A percentile compares a stretch with the other conserved stretches of the same genome.
phyloP scores from a whole-genome alignment of 2,888 invertebrate species.

The Machimus rusticus region DNA sequence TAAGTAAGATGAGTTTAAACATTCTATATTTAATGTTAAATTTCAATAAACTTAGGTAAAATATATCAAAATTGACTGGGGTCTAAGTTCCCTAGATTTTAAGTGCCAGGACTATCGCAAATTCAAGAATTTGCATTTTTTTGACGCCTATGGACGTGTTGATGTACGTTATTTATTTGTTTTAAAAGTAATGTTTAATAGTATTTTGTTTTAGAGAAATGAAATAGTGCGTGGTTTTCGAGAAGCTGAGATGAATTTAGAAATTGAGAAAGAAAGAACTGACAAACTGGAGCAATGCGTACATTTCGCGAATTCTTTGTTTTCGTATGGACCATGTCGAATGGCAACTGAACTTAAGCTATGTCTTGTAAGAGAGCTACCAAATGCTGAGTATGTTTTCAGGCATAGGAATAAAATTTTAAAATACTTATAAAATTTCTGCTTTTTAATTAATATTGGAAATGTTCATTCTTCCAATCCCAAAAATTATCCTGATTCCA shows the following conservation, averaged over 20 bases:
- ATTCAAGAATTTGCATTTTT: conserved; percentile 51
- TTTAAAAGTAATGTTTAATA: not conserved
- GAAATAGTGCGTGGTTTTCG: conserved; percentile 47
- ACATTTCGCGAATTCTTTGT: conserved; percentile 50
- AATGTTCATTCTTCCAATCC: too few relatives aligned
- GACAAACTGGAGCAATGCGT: conserved; percentile 46
- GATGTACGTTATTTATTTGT: conserved; percentile 50
- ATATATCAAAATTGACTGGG: not conserved
- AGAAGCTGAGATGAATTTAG: conserved; percentile 44
- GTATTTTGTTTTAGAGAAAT: conserved; percentile 20
- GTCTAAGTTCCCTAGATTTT: not conserved
- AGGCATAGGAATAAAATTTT: not conserved
- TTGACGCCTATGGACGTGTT: conserved; percentile 53
- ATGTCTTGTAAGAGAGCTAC: conserved; percentile 47
- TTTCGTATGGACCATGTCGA: conserved; percentile 44
- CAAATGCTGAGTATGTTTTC: not conserved
- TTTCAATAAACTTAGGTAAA: not conserved
- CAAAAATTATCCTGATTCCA: too few relatives aligned
- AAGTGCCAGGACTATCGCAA: conserved; percentile 50
- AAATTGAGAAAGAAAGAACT: not conserved
- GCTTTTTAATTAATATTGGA: not conserved
- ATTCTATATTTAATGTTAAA: not conserved
- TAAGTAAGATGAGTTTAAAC: not conserved
- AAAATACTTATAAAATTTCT: not conserved
- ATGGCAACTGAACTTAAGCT: conserved; percentile 50